Base-by-base conservation (phyloP, 2,797 vertebrate genomes). In the Calcarius lapponicus region DNA sequence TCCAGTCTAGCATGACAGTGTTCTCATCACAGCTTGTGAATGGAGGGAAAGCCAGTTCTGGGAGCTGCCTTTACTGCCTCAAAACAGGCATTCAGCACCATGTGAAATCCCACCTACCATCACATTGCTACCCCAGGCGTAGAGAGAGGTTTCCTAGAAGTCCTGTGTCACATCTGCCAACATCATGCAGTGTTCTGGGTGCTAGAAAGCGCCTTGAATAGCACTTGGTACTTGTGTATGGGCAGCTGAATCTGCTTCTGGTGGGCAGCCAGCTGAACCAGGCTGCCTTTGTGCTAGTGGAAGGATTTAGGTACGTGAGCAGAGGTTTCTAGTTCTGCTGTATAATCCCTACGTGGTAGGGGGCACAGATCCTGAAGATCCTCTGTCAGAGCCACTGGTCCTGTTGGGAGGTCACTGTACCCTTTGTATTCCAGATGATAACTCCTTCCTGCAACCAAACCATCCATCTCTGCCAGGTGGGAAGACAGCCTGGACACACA, bases 51-150 rank as follows among this genome's bases (percentile, higher is more conserved):
- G 9, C 4, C 18, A 40, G 8, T 72, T 38, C 47, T 50, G 26
- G 31, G 11, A 58, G 15, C 24, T 16, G 5, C 22, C 10, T 74
- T 88, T 0, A 1, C 36, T 80, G 10, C 67, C 40, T 65, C 50
- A 38, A 36, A 11, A 10, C 13, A 22, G n/a, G 21, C 45, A 79
- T 53, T 34, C 18, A 36, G 17, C 0, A 0, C 20, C 0, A 0
- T 15, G 28, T 69, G 80, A 81, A 60, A 58, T 28, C n/a, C 43
- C 54, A 43, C 19, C 36, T 47, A 53, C 26, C 42, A 17, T 69
- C 3, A 0, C 38, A 24, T 13, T 81, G 26, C 32, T 80, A 32
- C 13, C 38, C 26, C 19, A 54, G 57, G 7, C 36, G 17, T 3
- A 62, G 20, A 38, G 20, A 24, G 8, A 40, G 13, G 4, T n/a